Conservation (phyloP, 2,888 invertebrate genomes). For the Eretmocerus hayati region DNA sequence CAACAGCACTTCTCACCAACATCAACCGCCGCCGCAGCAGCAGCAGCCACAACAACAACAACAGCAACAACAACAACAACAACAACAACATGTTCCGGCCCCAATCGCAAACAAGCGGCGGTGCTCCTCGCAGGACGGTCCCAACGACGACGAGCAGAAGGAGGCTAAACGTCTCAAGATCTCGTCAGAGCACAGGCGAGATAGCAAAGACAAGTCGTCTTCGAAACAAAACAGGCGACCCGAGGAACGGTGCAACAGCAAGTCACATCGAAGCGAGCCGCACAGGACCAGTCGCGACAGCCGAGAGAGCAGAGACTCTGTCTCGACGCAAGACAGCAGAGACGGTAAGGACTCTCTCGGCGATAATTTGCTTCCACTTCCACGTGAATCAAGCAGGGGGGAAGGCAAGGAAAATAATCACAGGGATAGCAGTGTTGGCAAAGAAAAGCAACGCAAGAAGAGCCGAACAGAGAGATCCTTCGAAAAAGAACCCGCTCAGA, state of each 20-base stretch:
- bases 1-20: too few species aligned
- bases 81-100: conserved; percentile 49
- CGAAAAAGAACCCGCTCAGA: conserved; percentile 37
- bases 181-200: conserved; percentile 55
- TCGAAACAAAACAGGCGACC: conserved; percentile 40
- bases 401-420: conserved; percentile 36
- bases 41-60: too few species aligned
- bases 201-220: conserved; percentile 67
- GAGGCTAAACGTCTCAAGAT: conserved; percentile 57
- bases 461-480: conserved; percentile 23
- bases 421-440: conserved; percentile 34
- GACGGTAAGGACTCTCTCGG: conserved; percentile 42
- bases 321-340: conserved; percentile 25
- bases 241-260: conserved; percentile 43
- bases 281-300: conserved; percentile 44
- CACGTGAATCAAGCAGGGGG: too few species aligned
- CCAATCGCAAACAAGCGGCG: conserved; percentile 65
- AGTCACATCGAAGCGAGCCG: conserved; percentile 41
- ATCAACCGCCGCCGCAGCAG: conserved; percentile 30
- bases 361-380: too few species aligned
- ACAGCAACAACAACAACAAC: too few species aligned
- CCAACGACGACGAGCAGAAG: conserved; percentile 56
- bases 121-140: conserved; percentile 68
- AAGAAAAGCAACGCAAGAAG: conserved; percentile 40
- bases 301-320: conserved; percentile 31